Evolutionary conservation across 2,888 invertebrate species (phyloP).

Genomic region (Buathra laborator): DNA sequence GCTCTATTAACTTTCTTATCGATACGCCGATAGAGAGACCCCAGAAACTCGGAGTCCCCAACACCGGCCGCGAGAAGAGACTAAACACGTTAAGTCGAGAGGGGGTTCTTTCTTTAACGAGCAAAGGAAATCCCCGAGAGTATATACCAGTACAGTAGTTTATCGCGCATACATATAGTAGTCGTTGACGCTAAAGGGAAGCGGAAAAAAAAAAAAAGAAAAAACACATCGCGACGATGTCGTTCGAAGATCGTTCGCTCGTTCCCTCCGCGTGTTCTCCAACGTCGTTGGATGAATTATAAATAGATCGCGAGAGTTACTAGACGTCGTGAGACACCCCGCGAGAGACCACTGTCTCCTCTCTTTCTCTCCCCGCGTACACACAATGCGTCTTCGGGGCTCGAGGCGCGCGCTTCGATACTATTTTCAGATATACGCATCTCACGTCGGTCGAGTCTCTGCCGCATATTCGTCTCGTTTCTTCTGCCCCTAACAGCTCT

Average conservation of each 20-base stretch:
- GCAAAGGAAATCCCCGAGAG: constrained; percentile 28
- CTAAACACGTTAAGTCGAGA: constrained; percentile 42
- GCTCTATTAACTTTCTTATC: constrained; percentile 54
- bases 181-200: not conserved
- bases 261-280: constrained; percentile 36
- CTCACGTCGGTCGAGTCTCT: constrained; percentile 49
- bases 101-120: constrained; percentile 55
- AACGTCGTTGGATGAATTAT: constrained; percentile 40
- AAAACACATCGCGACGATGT: constrained; percentile 61
- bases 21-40: constrained; percentile 9
- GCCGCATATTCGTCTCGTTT: constrained; percentile 25
- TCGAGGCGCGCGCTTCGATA: constrained; percentile 72
- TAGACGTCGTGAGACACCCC: constrained; percentile 36
- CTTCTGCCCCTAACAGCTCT: constrained; percentile 75
- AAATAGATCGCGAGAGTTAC: constrained; percentile 52
- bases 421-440: constrained; percentile 84
- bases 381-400: constrained; percentile 72
- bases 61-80: not conserved
- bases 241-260: constrained; percentile 51
- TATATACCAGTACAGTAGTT: constrained; percentile 15
- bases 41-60: too few relatives aligned
- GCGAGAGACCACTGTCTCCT: constrained; percentile 55
- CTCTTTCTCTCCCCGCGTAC: constrained; percentile 16
- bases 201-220: constrained; percentile 5
- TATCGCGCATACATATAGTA: constrained; percentile 19